Base-by-base conservation (phyloP, 2,888 invertebrate species). In the Phortica magna region DNA sequence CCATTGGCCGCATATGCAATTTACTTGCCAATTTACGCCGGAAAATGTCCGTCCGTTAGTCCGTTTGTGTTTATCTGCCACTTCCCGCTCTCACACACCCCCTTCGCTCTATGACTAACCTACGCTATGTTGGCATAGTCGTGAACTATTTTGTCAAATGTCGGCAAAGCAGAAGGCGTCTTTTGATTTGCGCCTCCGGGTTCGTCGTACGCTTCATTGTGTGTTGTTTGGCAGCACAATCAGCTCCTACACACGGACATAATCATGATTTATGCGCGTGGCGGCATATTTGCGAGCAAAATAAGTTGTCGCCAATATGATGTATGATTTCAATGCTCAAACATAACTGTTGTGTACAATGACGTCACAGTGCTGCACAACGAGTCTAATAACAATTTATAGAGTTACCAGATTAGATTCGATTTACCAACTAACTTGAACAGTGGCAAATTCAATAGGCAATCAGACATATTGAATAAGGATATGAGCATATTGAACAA, bases 171-270 rank as follows among this genome's bases (percentile, higher is more conserved):
- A 31, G 31, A 31, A 14, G 48, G 48, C 48, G 48, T 14, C 48
- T 12, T 48, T 48, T 48, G 10, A 48, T 48, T 48, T 48, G 48
- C 48, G 48, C 22, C 59, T 31, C 39, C 4, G 41, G 31, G 70
- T 41, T 71, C 70, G 43, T 55, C 53, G 70, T 55, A 71, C 70
- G 55, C 31, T 71, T 71, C 55, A 71, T 71, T 71, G 55, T 55
- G 39, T 55, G 14, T 55, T 55, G 14, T 55, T 71, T 71, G 70
- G 70, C 70, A 71, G 22, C 53, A 31, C 31, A 71, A 55, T 55
- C 70, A 53, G 70, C 70, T 71, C 70, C 70, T 55, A 71, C 70
- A 71, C n/a, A 31, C 42, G 12, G 6, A 43, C 42, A 14, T 53
- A 53, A 53, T n/a, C n/a, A 53, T n/a, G 43, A 70, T 70, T 70